Percentiles rank a stretch among this genome's conserved stretches.
Evolutionary conservation across 1,140 invertebrate genomes (phyloP).

Genomic region (Anastrepha ludens): DNA sequence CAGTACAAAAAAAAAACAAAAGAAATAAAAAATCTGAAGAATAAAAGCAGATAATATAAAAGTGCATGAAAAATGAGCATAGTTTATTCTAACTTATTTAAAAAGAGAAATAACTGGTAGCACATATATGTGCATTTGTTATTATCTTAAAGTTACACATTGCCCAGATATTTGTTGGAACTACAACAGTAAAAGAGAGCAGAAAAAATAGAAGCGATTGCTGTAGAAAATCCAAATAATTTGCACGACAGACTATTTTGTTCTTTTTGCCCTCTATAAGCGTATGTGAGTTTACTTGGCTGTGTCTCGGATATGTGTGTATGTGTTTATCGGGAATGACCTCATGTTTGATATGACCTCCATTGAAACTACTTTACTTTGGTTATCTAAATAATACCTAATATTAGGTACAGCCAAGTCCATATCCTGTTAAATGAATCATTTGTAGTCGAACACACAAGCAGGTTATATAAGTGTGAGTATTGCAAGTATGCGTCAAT

Average conservation of each 20-base stretch:
- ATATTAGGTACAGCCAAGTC: background rate
- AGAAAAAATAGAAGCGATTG: background rate
- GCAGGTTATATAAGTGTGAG: no score
- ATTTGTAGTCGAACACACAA: no score
- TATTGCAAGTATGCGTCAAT: no score
- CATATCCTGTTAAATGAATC: background rate
- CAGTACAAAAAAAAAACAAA: background rate
- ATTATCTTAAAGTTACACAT: background rate
- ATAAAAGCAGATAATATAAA: background rate
- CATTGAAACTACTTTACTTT: conserved; percentile 20
- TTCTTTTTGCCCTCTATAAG: background rate
- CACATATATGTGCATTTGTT: background rate
- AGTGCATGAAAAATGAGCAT: conserved; percentile 26
- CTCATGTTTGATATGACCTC: background rate
- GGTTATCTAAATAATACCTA: conserved; percentile 32
- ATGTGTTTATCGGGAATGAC: conserved; percentile 24
- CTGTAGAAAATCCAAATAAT: conserved; percentile 15
- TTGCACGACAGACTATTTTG: background rate
- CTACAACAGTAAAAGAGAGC: background rate
- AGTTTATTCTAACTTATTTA: conserved; percentile 47
- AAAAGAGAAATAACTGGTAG: conserved; percentile 1
- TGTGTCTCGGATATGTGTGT: background rate
- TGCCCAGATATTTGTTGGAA: background rate
- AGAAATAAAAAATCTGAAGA: background rate
- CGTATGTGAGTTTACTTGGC: background rate